A percentile compares a stretch with the other conserved stretches of the same genome.
phyloP scores from a whole-genome alignment of 2,888 invertebrate species.

The Noctua fimbriata region DNA sequence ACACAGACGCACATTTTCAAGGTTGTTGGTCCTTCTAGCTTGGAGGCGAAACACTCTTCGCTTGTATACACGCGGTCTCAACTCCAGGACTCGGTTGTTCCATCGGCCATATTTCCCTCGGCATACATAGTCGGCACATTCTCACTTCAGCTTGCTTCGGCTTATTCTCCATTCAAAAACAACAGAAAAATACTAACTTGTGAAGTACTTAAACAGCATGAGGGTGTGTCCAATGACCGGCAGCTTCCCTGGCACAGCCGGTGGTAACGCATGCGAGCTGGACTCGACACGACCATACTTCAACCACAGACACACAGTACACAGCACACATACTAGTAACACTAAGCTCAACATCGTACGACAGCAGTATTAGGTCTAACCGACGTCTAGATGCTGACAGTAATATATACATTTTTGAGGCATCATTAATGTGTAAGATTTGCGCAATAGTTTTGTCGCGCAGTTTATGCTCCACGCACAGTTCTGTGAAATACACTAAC shows the following conservation, averaged over 20 bases:
- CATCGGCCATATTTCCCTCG: neutral
- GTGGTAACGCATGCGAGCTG: constrained; percentile 29
- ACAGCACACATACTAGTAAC: constrained; percentile 8
- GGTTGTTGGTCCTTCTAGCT: neutral
- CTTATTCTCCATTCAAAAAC: neutral
- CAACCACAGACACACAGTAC: constrained; percentile 4
- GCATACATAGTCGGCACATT: neutral
- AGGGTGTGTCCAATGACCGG: constrained; percentile 26
- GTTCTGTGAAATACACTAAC: neutral
- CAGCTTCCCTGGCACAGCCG: constrained; percentile 10
- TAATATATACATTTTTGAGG: neutral
- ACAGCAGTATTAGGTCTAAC: neutral
- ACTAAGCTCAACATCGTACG: constrained; percentile 24
- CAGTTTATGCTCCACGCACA: neutral
- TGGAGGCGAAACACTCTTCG: neutral
- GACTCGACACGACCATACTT: constrained; percentile 18
- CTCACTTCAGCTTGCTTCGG: neutral
- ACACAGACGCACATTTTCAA: neutral
- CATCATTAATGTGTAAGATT: neutral
- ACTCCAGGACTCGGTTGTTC: too few relatives aligned
- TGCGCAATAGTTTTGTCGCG: neutral
- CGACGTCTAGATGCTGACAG: too few relatives aligned
- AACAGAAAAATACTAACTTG: constrained; percentile 13
- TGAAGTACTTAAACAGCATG: constrained; percentile 2
- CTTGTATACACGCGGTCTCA: neutral